Percentiles rank a stretch among this genome's conserved stretches.
phyloP scores from a whole-genome alignment of 2,888 invertebrate genomes.

The Lathronympha strigana region DNA sequence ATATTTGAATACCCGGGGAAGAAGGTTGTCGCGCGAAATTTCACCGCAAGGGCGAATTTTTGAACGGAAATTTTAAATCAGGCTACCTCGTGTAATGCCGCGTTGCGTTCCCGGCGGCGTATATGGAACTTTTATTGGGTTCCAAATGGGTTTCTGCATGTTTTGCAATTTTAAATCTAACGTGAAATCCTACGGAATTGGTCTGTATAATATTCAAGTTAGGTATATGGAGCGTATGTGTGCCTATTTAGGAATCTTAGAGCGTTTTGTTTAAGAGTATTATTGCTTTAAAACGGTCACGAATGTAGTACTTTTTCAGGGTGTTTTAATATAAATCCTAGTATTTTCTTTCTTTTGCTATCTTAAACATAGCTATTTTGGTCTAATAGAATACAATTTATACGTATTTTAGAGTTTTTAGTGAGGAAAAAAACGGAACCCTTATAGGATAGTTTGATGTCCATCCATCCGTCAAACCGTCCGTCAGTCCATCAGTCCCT shows the following conservation, averaged over 20 bases:
- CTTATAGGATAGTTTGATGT: too few species aligned
- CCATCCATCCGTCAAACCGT: too few species aligned
- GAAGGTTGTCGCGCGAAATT: constrained; percentile 56
- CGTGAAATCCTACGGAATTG: constrained; percentile 15
- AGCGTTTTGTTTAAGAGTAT: not conserved
- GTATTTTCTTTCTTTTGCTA: too few species aligned
- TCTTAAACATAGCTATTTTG: too few species aligned
- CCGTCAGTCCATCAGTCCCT: too few species aligned
- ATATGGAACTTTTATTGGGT: constrained; percentile 35
- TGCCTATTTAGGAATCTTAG: not conserved
- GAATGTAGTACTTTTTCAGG: too few species aligned
- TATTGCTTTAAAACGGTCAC: too few species aligned
- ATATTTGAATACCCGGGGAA: constrained; percentile 64
- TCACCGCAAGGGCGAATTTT: constrained; percentile 53
- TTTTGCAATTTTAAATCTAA: constrained; percentile 38
- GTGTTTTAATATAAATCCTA: too few species aligned
- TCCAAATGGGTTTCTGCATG: constrained; percentile 40
- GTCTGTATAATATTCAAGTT: constrained; percentile 4
- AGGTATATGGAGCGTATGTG: not conserved
- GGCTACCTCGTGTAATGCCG: constrained; percentile 43
- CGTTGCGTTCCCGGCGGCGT: constrained; percentile 32
- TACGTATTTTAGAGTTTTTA: too few species aligned
- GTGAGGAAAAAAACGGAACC: too few species aligned
- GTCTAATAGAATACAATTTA: too few species aligned
- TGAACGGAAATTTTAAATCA: constrained; percentile 57